Evolutionary conservation across 2,888 invertebrate genomes (phyloP).

Genomic region (Gymnocheta viridis): DNA sequence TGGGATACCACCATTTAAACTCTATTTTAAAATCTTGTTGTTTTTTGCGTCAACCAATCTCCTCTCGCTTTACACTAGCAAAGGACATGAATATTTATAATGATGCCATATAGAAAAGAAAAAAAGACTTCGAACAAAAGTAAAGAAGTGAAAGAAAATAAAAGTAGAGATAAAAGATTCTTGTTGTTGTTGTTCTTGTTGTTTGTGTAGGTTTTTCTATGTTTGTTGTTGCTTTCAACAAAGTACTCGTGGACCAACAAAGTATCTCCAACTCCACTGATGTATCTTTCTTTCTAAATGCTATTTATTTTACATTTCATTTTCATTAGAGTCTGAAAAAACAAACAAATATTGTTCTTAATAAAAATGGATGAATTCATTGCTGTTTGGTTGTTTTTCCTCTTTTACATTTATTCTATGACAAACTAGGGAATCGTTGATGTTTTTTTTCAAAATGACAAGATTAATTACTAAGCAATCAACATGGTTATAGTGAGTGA

Average conservation of each 20-base stretch:
- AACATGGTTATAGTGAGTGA: background rate
- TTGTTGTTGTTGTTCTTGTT: background rate
- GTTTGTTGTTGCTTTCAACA: slow-evolving; percentile 21
- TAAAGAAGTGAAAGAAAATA: slow-evolving; percentile 21
- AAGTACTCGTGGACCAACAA: background rate
- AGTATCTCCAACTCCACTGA: slow-evolving; percentile 2
- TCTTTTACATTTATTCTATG: background rate
- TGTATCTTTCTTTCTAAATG: slow-evolving; percentile 31
- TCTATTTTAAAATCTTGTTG: slow-evolving; percentile 27
- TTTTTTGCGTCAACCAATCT: background rate
- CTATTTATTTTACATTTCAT: slow-evolving; percentile 64
- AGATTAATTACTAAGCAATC: slow-evolving; percentile 65
- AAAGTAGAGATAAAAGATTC: slow-evolving; percentile 8
- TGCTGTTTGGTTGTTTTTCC: background rate
- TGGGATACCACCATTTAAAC: background rate
- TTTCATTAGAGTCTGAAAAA: slow-evolving; percentile 50
- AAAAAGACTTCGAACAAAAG: slow-evolving; percentile 6
- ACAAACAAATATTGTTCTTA: slow-evolving; percentile 45
- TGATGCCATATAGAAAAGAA: background rate
- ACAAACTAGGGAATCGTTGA: background rate
- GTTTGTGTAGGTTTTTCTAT: slow-evolving; percentile 2
- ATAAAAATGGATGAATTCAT: background rate
- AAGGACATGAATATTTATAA: slow-evolving; percentile 49
- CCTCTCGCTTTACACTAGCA: background rate
- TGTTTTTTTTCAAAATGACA: slow-evolving; percentile 36